Conservation (phyloP, 2,888 invertebrate species). For the Chironomus tentans region DNA sequence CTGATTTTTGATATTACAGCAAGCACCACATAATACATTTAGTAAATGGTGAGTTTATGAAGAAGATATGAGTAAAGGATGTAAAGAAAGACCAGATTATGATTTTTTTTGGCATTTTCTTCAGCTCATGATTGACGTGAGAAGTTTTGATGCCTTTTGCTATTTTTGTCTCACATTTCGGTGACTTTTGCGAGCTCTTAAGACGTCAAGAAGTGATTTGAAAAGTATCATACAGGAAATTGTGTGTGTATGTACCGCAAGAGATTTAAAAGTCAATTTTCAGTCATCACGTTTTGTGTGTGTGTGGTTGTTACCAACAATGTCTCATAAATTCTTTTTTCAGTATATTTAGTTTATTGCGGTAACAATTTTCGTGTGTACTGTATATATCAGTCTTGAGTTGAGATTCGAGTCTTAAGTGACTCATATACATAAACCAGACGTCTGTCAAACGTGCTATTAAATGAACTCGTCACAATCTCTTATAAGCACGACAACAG, state of each 20-base stretch:
- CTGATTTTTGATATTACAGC: too few species aligned
- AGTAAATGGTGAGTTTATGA: too few species aligned
- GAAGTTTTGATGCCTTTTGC: not conserved
- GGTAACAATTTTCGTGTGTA: not conserved
- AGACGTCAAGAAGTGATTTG: too few species aligned
- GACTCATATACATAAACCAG: not conserved
- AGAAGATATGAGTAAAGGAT: not conserved
- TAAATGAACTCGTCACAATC: not conserved
- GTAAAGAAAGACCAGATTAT: not conserved
- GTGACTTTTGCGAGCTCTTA: too few species aligned
- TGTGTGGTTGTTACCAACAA: not conserved
- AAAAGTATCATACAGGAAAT: too few species aligned
- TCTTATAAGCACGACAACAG: too few species aligned
- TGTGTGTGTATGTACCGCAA: too few species aligned
- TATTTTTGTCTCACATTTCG: too few species aligned
- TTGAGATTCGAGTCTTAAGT: not conserved
- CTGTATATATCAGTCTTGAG: not conserved
- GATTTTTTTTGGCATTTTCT: not conserved
- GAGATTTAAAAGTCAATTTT: not conserved
- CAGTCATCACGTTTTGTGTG: not conserved
- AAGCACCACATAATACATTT: too few species aligned
- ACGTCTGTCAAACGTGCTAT: not conserved
- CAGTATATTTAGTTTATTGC: not conserved
- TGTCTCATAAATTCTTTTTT: not conserved
- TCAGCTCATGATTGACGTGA: not conserved